Conservation (phyloP, 1,140 invertebrate species). For the Neotoxoptera formosana region DNA sequence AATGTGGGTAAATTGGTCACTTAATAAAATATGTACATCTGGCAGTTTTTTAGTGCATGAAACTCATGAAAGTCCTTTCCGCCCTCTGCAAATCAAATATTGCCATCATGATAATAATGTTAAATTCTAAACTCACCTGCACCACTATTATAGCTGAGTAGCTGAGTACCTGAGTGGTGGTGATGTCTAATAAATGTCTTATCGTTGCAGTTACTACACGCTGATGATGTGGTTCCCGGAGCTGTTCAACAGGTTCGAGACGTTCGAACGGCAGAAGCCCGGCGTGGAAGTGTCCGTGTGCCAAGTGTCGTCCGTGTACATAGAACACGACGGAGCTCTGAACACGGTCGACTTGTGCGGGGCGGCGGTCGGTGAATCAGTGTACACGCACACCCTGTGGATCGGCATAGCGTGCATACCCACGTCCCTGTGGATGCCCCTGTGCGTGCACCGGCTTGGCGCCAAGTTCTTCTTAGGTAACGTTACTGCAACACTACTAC, state of each 20-base stretch:
- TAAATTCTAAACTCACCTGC: no score
- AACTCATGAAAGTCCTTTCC: no score
- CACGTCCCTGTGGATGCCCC: slow-evolving; percentile 74
- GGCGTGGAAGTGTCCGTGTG: slow-evolving; percentile 72
- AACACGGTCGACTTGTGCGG: slow-evolving; percentile 66
- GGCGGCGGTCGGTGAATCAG: slow-evolving; percentile 70
- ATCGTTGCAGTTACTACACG: slow-evolving; percentile 75
- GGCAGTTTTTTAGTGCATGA: no score
- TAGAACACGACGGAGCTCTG: slow-evolving; percentile 59
- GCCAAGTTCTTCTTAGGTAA: slow-evolving; percentile 77
- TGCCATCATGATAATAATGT: no score
- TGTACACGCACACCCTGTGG: slow-evolving; percentile 75
- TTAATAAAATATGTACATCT: no score
- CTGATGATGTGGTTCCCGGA: slow-evolving; percentile 86
- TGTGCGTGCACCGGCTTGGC: slow-evolving; percentile 76
- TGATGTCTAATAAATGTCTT: background rate
- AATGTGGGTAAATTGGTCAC: no score
- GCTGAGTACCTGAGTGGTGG: no score
- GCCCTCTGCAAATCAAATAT: no score
- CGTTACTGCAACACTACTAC: background rate
- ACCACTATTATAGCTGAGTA: no score
- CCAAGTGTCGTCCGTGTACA: slow-evolving; percentile 70
- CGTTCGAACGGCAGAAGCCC: slow-evolving; percentile 72
- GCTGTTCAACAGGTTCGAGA: slow-evolving; percentile 77
- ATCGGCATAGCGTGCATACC: slow-evolving; percentile 78